These are phyloP conservation scores for Kudoa iwatai DNA, from an alignment of 30 jellyfish, hydroid and myxozoan species.

Conservation along the genomic window DNA sequence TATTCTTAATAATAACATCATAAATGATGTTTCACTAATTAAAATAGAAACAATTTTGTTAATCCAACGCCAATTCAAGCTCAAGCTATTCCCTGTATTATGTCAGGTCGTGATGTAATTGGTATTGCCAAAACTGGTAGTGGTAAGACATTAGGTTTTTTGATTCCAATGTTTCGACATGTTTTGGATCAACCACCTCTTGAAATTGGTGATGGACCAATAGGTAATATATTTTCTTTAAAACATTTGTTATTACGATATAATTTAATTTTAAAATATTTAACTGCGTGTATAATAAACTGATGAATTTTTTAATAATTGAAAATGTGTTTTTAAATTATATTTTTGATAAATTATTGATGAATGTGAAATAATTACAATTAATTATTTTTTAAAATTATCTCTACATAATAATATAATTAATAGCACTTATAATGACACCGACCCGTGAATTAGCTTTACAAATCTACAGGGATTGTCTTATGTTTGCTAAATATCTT, in stretches of 20 bases:
- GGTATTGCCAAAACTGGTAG: slow-evolving; percentile 97
- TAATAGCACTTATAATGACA: slow-evolving; percentile 69
- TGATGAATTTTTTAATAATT: too few relatives aligned
- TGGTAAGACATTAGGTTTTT: slow-evolving; percentile 70
- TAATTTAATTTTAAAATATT: too few relatives aligned
- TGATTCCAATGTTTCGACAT: slow-evolving; percentile 83
- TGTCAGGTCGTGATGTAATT: slow-evolving; percentile 94
- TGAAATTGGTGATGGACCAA: slow-evolving; percentile 75
- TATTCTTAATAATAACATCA: too few relatives aligned
- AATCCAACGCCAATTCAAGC: slow-evolving; percentile 95
- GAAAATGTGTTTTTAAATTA: too few relatives aligned
- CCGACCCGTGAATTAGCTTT: slow-evolving; percentile 84
- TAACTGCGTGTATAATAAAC: too few relatives aligned
- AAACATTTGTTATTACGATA: too few relatives aligned
- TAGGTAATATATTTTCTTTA: too few relatives aligned
- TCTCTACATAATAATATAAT: too few relatives aligned
- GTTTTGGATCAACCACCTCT: slow-evolving; percentile 50
- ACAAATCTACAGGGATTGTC: slow-evolving; percentile 49
- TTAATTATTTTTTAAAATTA: too few relatives aligned
- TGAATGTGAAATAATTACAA: too few relatives aligned
- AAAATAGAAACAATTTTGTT: slow-evolving; percentile 13
- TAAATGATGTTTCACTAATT: too few relatives aligned
- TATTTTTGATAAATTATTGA: too few relatives aligned
- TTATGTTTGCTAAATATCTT: slow-evolving; percentile 27
- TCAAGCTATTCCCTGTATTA: slow-evolving; percentile 70